phyloP scores from a whole-genome alignment of 92 coral and sea anemone species.

The Ricordea florida region DNA sequence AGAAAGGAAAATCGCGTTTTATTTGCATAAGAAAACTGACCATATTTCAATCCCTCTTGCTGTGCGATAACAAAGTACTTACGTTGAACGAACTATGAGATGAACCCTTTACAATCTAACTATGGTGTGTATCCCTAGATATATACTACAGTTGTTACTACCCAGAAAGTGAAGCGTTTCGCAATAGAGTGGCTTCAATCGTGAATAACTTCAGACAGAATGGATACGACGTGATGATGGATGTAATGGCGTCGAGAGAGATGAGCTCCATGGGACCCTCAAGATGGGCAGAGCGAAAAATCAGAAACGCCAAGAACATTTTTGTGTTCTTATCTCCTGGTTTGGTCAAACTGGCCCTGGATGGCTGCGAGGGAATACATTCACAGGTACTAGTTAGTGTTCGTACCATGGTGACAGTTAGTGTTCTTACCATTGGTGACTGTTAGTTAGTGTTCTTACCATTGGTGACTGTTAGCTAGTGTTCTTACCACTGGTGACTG shows the following conservation, averaged over 20 bases:
- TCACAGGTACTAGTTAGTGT: no score
- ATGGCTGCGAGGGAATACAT: not conserved
- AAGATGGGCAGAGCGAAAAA: slow-evolving; percentile 34
- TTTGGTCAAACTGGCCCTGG: not conserved
- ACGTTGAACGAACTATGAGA: no score
- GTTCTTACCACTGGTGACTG: no score
- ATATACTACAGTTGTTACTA: slow-evolving; percentile 26
- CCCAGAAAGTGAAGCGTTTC: slow-evolving; percentile 25
- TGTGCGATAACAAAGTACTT: no score
- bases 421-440: no score
- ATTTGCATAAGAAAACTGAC: no score
- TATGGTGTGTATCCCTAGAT: not conserved
- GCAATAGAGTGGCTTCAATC: slow-evolving; percentile 23
- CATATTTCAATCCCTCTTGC: no score
- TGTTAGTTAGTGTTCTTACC: no score
- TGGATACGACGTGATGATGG: slow-evolving; percentile 41
- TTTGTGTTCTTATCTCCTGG: slow-evolving; percentile 30
- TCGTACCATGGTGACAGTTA: no score
- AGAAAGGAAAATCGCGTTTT: no score
- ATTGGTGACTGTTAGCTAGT: no score
- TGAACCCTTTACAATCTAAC: no score
- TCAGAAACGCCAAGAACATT: slow-evolving; percentile 22
- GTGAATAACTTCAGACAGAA: slow-evolving; percentile 18
- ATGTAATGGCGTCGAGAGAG: slow-evolving; percentile 25
- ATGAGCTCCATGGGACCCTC: slow-evolving; percentile 32